Evolutionary conservation across 2,888 invertebrate species (phyloP).

Genomic region (Cephus pulcher): DNA sequence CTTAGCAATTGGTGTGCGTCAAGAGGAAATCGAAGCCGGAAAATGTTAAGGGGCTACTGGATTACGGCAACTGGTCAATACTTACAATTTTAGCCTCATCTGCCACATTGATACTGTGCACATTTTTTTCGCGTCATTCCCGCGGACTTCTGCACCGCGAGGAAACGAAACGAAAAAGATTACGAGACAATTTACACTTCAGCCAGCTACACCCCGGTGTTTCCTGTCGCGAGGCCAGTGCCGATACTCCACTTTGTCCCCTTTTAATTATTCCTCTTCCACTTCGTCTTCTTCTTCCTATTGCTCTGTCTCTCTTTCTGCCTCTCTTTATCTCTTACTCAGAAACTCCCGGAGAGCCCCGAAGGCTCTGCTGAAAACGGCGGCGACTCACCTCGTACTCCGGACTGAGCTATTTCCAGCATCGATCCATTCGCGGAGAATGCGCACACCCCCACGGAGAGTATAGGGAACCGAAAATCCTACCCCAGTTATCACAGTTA

Average conservation of each 20-base stretch:
- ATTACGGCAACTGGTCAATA: constrained; percentile 25
- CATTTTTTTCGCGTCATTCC: constrained; percentile 60
- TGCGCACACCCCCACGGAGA: constrained; percentile 45
- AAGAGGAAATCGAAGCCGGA: not conserved
- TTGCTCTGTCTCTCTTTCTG: not conserved
- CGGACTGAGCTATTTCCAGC: constrained; percentile 63
- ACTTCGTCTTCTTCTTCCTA: too few relatives aligned
- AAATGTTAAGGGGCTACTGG: not conserved
- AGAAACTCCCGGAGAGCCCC: constrained; percentile 32
- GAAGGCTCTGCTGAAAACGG: constrained; percentile 55
- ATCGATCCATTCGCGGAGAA: constrained; percentile 60
- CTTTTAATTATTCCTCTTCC: not conserved
- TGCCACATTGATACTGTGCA: constrained; percentile 57
- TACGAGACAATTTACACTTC: not conserved
- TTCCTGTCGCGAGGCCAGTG: not conserved
- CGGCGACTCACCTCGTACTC: constrained; percentile 63
- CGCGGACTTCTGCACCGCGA: constrained; percentile 24
- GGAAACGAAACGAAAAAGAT: constrained; percentile 14
- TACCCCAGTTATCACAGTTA: not conserved
- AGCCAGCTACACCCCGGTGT: not conserved
- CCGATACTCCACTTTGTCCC: not conserved
- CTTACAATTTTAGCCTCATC: constrained; percentile 63
- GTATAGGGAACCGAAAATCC: not conserved
- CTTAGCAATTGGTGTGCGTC: not conserved
- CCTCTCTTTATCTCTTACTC: not conserved